Conservation (phyloP, 2,888 invertebrate genomes). For the Parnassius smintheus region DNA sequence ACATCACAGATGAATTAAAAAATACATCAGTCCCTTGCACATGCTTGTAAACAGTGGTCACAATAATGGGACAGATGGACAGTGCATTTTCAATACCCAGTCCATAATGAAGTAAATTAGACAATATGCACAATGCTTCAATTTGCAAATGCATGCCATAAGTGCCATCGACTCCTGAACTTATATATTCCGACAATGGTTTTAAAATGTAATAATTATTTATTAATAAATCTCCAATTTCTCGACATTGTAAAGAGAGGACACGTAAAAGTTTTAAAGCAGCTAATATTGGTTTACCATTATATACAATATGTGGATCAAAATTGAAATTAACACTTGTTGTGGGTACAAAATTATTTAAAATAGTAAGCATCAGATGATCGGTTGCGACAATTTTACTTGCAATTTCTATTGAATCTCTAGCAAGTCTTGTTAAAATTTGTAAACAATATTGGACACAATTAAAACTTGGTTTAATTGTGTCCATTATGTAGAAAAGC, state of each 20-base stretch:
- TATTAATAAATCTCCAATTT: constrained; percentile 76
- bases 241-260: constrained; percentile 82
- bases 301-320: constrained; percentile 74
- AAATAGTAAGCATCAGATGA: constrained; percentile 83
- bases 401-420: constrained; percentile 87
- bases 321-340: constrained; percentile 60
- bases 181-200: constrained; percentile 79
- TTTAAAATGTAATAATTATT: constrained; percentile 78
- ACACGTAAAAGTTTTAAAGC: constrained; percentile 88
- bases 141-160: constrained; percentile 82
- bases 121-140: constrained; percentile 82
- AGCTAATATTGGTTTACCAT: constrained; percentile 84
- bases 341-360: constrained; percentile 81
- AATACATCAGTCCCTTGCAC: constrained; percentile 78
- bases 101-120: constrained; percentile 77
- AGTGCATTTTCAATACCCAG: constrained; percentile 69
- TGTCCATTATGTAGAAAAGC: constrained; percentile 87
- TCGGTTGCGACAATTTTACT: constrained; percentile 83
- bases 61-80: constrained; percentile 77
- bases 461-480: constrained; percentile 85
- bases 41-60: constrained; percentile 81
- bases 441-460: constrained; percentile 88
- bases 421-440: constrained; percentile 88
- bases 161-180: constrained; percentile 71
- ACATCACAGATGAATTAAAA: constrained; percentile 66